A percentile compares a stretch with the other conserved stretches of the same genome.
Evolutionary conservation across 2,113 vertebrate genomes (phyloP).

Genomic region (Thamnophis sirtalis): DNA sequence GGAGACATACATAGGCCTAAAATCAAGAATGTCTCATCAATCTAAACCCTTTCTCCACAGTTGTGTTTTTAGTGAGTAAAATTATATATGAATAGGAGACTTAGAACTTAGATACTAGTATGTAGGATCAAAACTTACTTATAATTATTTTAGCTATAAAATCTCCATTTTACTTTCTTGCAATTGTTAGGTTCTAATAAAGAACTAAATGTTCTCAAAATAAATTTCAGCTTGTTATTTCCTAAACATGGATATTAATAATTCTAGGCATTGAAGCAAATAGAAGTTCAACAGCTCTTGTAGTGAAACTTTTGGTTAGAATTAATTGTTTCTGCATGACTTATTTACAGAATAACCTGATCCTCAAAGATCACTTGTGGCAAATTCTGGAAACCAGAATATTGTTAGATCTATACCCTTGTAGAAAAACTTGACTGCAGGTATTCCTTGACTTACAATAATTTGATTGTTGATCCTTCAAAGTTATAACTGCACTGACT

Average conservation of each 20-base stretch:
- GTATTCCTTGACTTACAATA: background rate
- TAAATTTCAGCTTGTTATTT: background rate
- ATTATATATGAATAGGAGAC: background rate
- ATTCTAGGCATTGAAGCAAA: background rate
- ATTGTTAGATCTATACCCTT: background rate
- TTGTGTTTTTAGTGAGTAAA: background rate
- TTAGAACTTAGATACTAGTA: background rate
- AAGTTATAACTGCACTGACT: background rate
- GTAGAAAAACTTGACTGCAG: background rate
- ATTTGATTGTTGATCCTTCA: background rate
- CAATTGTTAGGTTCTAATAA: background rate
- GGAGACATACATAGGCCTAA: background rate
- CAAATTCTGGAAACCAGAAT: background rate
- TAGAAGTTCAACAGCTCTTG: background rate
- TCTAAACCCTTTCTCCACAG: background rate
- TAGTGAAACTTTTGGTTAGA: background rate
- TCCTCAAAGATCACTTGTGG: background rate
- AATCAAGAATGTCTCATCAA: background rate
- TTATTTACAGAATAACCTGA: background rate
- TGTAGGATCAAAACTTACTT: background rate
- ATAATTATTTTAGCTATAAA: background rate
- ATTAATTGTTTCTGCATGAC: background rate
- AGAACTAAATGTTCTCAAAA: background rate
- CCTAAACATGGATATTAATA: background rate
- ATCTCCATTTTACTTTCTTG: background rate